These are phyloP conservation scores for Strigops habroptila DNA, from an alignment of 2,113 vertebrate species.

Conservation along the genomic window DNA sequence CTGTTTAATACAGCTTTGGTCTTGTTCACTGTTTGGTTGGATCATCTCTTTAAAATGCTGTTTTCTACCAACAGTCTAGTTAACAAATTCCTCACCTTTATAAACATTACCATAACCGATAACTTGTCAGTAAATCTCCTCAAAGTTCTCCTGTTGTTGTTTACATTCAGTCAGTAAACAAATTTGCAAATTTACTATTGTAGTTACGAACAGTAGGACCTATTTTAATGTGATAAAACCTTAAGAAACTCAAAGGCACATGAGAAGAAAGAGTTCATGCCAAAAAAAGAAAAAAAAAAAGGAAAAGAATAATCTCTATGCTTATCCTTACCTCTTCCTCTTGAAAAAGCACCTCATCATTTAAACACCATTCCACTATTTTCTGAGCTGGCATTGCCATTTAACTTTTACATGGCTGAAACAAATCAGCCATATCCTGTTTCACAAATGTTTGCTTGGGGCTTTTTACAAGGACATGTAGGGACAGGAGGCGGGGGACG, in stretches of 20 bases:
- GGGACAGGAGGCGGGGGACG: accelerated
- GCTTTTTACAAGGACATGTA: not conserved
- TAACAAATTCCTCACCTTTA: not conserved
- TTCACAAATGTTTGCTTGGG: not conserved
- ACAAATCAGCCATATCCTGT: not conserved
- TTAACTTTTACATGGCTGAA: not conserved
- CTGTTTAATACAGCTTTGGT: not conserved
- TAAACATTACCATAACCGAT: not conserved
- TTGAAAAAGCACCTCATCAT: not conserved
- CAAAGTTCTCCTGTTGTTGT: not conserved
- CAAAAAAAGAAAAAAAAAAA: not conserved
- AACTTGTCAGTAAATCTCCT: not conserved
- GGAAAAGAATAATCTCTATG: not conserved
- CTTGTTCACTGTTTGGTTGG: not conserved
- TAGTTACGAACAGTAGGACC: not conserved
- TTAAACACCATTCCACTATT: not conserved
- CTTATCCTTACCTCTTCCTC: not conserved
- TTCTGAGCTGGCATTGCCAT: not conserved
- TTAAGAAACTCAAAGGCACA: not conserved
- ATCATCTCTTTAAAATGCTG: not conserved
- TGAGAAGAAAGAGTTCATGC: not conserved
- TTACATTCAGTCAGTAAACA: not conserved
- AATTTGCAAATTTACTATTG: not conserved
- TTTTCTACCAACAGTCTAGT: not conserved
- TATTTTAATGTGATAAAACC: not conserved